Base-by-base conservation (phyloP, 1,140 invertebrate genomes). In the Mya arenaria region DNA sequence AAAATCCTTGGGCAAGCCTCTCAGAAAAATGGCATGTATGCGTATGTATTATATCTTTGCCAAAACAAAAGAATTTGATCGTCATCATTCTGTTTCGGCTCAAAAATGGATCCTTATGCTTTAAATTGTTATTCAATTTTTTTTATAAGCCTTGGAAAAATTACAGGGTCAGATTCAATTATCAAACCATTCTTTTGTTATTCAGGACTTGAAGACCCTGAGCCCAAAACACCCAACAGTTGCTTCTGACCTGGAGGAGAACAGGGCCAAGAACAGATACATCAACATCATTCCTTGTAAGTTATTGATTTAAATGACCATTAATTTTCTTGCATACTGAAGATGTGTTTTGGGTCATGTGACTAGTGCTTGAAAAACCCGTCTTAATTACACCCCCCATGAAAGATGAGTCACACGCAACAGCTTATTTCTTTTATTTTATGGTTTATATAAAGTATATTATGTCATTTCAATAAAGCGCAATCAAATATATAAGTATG, bases 241-340 rank as follows among this genome's bases (percentile, higher is more conserved):
- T 39, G 98, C 97, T 41, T 97, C 98, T 0, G 97, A 99, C 94
- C 93, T 99, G 73, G 97, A 98, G 10, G 97, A 96, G 79, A 99
- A 99, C 94, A 94, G 98, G 66, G 97, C 97, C 0, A 99, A 99
- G 93, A 99, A 99, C 94, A 95, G 98, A 17, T 99, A 99, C 92
- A 99, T 98, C 32, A 99, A 99, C 93, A 99, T 99, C 92, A 94
- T 99, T 82, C 98, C 98, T 0, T 99, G 99, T 87, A 86, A 89
- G 89, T 87, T 34, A 34, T 25, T n/a, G 8, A 52, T 52, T 3
- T 52, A 3, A 17, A 52, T 52, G n/a, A n/a, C n/a, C n/a, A n/a
- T n/a, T n/a, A n/a, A n/a, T n/a, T n/a, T n/a, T n/a, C n/a, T n/a
- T n/a, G n/a, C n/a, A n/a, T n/a, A n/a, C n/a, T n/a, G n/a, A n/a